A percentile compares a stretch with the other conserved stretches of the same genome.
Evolutionary conservation across 2,797 vertebrate genomes (phyloP).

Genomic region (Phataginus tricuspis): DNA sequence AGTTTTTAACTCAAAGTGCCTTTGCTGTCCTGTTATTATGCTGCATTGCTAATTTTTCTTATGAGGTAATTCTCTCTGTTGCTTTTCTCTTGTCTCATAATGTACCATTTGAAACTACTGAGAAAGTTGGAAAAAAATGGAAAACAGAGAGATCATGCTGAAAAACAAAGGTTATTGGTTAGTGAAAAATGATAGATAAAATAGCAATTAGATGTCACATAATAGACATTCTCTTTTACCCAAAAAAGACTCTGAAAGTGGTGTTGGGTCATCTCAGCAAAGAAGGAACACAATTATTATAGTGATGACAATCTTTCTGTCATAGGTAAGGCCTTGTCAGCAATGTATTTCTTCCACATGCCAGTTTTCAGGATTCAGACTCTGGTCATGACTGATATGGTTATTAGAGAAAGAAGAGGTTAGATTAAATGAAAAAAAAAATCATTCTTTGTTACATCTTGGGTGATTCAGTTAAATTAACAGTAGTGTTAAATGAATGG

Average conservation of each 20-base stretch:
- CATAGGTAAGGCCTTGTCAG: conserved; percentile 48
- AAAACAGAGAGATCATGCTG: neutral
- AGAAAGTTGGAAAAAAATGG: neutral
- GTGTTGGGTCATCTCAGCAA: conserved; percentile 61
- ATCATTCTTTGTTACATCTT: neutral
- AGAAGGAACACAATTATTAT: conserved; percentile 56
- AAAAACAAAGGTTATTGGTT: conserved; percentile 35
- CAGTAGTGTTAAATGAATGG: neutral
- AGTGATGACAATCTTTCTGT: conserved; percentile 51
- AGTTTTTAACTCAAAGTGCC: neutral
- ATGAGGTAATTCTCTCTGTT: neutral
- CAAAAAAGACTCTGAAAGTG: conserved; percentile 54
- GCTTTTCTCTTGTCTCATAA: neutral
- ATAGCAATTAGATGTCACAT: conserved; percentile 4
- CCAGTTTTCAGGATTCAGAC: neutral
- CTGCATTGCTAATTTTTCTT: neutral
- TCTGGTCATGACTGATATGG: neutral
- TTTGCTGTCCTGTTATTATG: neutral
- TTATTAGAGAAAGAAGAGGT: conserved; percentile 28
- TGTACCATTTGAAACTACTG: neutral
- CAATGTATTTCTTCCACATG: neutral
- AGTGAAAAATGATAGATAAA: neutral
- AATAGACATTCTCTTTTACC: conserved; percentile 45
- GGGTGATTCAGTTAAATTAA: neutral
- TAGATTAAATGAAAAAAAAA: neutral